Evolutionary conservation across 2,888 invertebrate species (phyloP).

Genomic region (Theretra japonica): DNA sequence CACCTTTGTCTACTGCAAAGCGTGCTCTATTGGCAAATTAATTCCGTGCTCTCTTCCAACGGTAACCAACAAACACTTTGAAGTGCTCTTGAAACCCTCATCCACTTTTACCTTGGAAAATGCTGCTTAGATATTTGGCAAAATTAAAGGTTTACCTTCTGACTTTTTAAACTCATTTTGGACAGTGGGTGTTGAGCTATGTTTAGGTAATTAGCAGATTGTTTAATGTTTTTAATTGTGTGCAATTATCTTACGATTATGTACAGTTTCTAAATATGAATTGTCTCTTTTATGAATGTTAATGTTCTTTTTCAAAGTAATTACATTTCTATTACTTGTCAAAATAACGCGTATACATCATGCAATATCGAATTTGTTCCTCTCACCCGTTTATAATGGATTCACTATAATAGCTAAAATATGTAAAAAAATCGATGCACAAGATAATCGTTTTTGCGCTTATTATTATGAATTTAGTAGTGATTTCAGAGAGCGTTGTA

Average conservation of each 20-base stretch:
- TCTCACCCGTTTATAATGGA: slow-evolving; percentile 4
- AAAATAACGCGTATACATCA: neutral
- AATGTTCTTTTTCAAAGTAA: neutral
- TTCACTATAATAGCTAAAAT: neutral
- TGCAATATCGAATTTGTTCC: slow-evolving; percentile 16
- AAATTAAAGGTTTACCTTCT: slow-evolving; percentile 8
- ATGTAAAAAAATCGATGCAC: neutral
- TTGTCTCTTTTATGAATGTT: no score
- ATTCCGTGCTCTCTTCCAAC: slow-evolving; percentile 56
- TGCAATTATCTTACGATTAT: no score
- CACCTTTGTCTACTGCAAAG: slow-evolving; percentile 63
- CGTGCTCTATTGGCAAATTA: slow-evolving; percentile 70
- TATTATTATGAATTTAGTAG: slow-evolving; percentile 1
- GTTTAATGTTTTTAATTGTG: no score
- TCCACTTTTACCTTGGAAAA: slow-evolving; percentile 45
- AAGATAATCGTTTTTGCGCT: slow-evolving; percentile 1
- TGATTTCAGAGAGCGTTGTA: neutral
- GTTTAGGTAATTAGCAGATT: no score
- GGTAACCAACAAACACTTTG: slow-evolving; percentile 56
- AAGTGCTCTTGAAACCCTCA: slow-evolving; percentile 53
- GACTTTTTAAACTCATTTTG: neutral
- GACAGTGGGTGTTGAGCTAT: neutral
- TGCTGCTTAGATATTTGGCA: slow-evolving; percentile 20
- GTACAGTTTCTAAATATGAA: no score
- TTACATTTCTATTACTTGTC: neutral